phyloP scores from a whole-genome alignment of 2,888 invertebrate species.

The Mayetiola destructor region DNA sequence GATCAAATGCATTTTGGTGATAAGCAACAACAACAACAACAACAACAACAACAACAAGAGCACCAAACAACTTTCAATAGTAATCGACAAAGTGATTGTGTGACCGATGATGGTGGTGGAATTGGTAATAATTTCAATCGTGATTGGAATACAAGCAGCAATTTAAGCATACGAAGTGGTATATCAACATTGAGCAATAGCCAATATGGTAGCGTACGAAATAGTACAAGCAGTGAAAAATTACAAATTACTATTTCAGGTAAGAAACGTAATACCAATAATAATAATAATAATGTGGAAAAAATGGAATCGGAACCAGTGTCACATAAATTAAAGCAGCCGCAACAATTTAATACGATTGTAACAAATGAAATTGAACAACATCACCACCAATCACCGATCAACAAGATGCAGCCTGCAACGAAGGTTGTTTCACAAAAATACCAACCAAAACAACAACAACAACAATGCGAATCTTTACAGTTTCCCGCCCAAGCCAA shows the following conservation, averaged over 20 bases:
- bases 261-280: slow-evolving; percentile 26
- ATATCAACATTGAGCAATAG: neutral
- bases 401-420: neutral
- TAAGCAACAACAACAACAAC: neutral
- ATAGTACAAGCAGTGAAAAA: neutral
- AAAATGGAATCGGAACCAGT: neutral
- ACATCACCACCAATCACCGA: slow-evolving; percentile 19
- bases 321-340: slow-evolving; percentile 23
- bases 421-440: slow-evolving; percentile 20
- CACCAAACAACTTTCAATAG: slow-evolving; percentile 13
- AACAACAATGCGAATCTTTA: neutral
- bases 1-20: neutral
- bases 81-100: slow-evolving; percentile 9
- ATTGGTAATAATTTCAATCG: neutral
- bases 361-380: slow-evolving; percentile 2
- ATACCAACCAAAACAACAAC: neutral
- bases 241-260: slow-evolving; percentile 32
- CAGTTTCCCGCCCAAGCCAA: neutral
- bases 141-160: neutral
- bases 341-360: slow-evolving; percentile 20
- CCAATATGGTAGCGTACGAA: neutral
- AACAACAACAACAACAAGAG: neutral
- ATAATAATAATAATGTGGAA: too few relatives aligned
- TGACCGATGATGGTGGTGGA: neutral
- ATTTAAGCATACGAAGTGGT: neutral